These are phyloP conservation scores for Escarpia spicata DNA, from an alignment of 2,888 invertebrate species.

Conservation along the genomic window DNA sequence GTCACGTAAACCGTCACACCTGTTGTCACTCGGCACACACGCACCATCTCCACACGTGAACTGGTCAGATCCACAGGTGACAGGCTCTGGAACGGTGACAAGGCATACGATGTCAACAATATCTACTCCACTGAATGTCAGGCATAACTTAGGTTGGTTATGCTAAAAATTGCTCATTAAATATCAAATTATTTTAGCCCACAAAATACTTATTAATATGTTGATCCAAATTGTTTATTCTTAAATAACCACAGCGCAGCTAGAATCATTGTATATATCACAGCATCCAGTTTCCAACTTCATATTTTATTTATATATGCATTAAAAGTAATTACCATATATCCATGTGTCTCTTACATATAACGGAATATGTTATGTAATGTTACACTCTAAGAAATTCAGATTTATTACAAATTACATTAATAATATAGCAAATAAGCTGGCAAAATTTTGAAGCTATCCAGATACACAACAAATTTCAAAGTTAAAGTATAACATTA, in stretches of 20 bases:
- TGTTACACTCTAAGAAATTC: slow-evolving; percentile 7
- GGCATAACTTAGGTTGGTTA: no score
- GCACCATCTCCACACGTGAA: slow-evolving; percentile 30
- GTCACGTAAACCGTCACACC: slow-evolving; percentile 78
- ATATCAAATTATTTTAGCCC: neutral
- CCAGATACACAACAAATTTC: neutral
- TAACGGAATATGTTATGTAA: neutral
- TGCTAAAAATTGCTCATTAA: neutral
- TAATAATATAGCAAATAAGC: slow-evolving; percentile 17
- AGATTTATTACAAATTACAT: slow-evolving; percentile 19
- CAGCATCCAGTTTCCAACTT: neutral
- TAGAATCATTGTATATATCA: neutral
- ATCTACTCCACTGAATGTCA: neutral
- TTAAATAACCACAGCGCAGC: slow-evolving; percentile 1
- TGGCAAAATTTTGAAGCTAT: slow-evolving; percentile 16
- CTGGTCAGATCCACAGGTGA: slow-evolving; percentile 68
- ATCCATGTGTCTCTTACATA: neutral
- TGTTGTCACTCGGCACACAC: slow-evolving; percentile 26
- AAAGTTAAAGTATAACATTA: neutral
- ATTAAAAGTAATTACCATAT: slow-evolving; percentile 7
- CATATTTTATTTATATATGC: neutral
- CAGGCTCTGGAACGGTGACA: slow-evolving; percentile 19
- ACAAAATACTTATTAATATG: slow-evolving; percentile 7
- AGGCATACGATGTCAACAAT: neutral
- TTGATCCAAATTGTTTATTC: neutral